These are phyloP conservation scores for Ibidorhyncha struthersii DNA, from an alignment of 2,113 vertebrate genomes.

Conservation along the genomic window DNA sequence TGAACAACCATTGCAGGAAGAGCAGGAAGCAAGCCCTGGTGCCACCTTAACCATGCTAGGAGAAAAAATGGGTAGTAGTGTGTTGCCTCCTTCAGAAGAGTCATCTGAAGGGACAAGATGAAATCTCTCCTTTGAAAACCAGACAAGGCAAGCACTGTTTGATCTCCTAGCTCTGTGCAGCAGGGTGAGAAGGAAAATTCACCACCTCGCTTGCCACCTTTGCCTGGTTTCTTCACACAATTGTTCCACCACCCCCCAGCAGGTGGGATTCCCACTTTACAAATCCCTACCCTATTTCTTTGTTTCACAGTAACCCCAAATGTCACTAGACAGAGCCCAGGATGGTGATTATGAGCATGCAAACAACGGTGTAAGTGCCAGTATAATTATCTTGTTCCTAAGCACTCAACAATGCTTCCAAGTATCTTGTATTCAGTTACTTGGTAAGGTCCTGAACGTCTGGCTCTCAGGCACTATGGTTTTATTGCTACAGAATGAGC, in stretches of 20 bases:
- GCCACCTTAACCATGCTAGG: neutral
- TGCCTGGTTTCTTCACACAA: neutral
- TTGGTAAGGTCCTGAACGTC: conserved; percentile 28
- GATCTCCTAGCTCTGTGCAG: neutral
- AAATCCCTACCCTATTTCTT: neutral
- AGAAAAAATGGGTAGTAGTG: neutral
- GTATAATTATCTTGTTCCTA: conserved; percentile 25
- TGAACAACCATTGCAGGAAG: neutral
- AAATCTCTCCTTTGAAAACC: neutral
- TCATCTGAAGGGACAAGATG: neutral
- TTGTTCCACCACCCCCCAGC: neutral
- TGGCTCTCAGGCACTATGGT: conserved; percentile 22
- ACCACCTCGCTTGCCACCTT: neutral
- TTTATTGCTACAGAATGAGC: conserved; percentile 57
- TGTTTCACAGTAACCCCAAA: neutral
- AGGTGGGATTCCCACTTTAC: neutral
- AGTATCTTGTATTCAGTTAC: conserved; percentile 26
- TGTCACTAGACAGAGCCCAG: neutral
- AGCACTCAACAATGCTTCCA: neutral
- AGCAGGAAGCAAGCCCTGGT: neutral
- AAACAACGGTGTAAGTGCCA: neutral
- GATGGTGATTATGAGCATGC: neutral
- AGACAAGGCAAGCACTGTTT: neutral
- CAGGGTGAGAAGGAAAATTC: neutral
- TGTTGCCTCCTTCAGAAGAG: neutral